Conservation (phyloP, 2,888 invertebrate species). For the Bellardia pandia region DNA sequence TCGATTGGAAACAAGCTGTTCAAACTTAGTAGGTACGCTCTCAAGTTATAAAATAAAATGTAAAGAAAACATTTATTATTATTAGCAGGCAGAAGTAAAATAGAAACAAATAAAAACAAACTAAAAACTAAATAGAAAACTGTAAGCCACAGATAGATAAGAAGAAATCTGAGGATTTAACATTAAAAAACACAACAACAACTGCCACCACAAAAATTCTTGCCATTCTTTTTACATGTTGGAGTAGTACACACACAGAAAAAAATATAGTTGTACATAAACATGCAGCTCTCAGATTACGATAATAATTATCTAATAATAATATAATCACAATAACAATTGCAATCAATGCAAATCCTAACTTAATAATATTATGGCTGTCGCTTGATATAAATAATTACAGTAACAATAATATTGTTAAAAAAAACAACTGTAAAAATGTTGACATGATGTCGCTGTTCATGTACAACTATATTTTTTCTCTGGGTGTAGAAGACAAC, state of each 20-base stretch:
- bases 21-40: too few relatives aligned
- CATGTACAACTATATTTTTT: too few relatives aligned
- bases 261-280: too few relatives aligned
- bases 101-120: neutral
- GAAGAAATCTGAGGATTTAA: conserved; percentile 7
- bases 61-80: neutral
- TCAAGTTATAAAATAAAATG: conserved; percentile 26
- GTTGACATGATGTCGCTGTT: too few relatives aligned
- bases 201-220: conserved; percentile 5
- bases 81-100: neutral
- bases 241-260: neutral
- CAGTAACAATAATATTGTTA: too few relatives aligned
- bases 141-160: conserved; percentile 22
- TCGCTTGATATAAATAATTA: too few relatives aligned
- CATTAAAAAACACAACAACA: neutral
- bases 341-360: too few relatives aligned
- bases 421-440: too few relatives aligned
- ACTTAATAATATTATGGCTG: too few relatives aligned
- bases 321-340: too few relatives aligned
- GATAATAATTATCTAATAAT: too few relatives aligned
- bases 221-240: neutral
- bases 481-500: neutral
- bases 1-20: conserved; percentile 14
- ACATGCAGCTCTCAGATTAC: too few relatives aligned
- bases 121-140: neutral